Evolutionary conservation across 2,797 vertebrate species (phyloP).

Genomic region (Tokudaia muenninki): DNA sequence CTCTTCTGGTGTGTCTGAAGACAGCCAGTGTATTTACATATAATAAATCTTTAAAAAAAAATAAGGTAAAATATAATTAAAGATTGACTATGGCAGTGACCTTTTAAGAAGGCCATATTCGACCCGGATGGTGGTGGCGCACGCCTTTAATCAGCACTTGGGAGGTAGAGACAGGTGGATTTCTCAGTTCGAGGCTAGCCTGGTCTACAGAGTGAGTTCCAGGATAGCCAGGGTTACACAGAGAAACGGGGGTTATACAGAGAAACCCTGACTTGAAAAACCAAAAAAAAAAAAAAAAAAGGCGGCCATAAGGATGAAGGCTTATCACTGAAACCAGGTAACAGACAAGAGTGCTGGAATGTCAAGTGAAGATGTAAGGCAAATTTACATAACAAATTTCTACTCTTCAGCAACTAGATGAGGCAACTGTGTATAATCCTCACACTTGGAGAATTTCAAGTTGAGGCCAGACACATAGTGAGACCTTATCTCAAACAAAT

Average conservation of each 20-base stretch:
- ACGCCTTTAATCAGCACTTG: no score
- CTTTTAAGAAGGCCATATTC: constrained; percentile 29
- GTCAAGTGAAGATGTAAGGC: background rate
- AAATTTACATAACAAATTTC: constrained; percentile 41
- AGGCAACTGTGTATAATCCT: background rate
- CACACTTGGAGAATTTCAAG: background rate
- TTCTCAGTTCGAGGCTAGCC: no score
- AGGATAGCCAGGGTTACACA: no score
- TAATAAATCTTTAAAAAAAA: background rate
- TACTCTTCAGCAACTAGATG: background rate
- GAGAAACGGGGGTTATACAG: no score
- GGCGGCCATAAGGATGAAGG: background rate
- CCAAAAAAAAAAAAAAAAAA: no score
- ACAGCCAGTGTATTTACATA: no score
- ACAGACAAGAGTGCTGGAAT: background rate
- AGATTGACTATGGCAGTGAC: background rate
- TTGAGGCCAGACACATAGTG: background rate
- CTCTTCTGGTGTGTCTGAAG: no score
- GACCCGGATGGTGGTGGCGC: no score
- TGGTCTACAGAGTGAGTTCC: no score
- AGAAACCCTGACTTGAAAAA: no score
- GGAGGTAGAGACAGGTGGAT: no score
- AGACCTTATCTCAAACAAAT: background rate
- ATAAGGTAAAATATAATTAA: background rate
- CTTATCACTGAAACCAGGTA: background rate